Percentiles rank a stretch among this genome's conserved stretches.
Conservation (phyloP, 2,888 invertebrate species). For the Arrhopalites spinosus region DNA sequence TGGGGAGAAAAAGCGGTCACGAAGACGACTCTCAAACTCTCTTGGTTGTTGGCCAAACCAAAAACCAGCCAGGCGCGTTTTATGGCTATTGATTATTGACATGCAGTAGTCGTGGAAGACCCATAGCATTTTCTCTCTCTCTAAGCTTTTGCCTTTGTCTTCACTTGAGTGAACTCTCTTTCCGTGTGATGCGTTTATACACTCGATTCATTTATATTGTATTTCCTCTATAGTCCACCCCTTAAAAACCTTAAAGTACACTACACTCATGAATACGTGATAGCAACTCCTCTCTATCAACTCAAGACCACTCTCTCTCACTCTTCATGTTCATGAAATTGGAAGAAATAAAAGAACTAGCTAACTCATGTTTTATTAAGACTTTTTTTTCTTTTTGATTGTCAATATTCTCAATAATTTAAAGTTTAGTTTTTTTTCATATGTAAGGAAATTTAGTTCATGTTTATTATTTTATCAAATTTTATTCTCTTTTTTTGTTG, state of each 20-base stretch:
- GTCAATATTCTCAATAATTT: too few relatives aligned
- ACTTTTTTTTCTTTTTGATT: too few relatives aligned
- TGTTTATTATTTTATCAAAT: too few relatives aligned
- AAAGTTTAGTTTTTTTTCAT: too few relatives aligned
- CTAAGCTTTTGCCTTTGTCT: constrained; percentile 18
- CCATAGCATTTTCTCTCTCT: not conserved
- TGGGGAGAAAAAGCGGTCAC: constrained; percentile 28
- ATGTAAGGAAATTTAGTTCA: too few relatives aligned
- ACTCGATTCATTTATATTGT: not conserved
- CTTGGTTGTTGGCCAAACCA: constrained; percentile 18
- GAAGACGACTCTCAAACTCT: constrained; percentile 19
- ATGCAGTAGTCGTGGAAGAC: constrained; percentile 15
- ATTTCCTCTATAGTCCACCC: not conserved
- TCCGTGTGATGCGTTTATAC: not conserved
- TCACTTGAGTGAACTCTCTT: not conserved
- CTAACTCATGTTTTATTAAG: too few relatives aligned
- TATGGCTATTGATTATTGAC: constrained; percentile 39
- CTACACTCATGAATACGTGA: not conserved
- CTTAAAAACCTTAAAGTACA: not conserved
- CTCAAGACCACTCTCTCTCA: not conserved
- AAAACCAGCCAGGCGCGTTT: constrained; percentile 36
- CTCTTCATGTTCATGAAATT: too few relatives aligned
- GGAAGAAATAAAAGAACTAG: too few relatives aligned
- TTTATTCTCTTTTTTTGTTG: too few relatives aligned
- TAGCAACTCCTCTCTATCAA: not conserved